Percentiles rank a stretch among this genome's conserved stretches.
Evolutionary conservation across 2,113 vertebrate species (phyloP).

Genomic region (Oncorhynchus masou): DNA sequence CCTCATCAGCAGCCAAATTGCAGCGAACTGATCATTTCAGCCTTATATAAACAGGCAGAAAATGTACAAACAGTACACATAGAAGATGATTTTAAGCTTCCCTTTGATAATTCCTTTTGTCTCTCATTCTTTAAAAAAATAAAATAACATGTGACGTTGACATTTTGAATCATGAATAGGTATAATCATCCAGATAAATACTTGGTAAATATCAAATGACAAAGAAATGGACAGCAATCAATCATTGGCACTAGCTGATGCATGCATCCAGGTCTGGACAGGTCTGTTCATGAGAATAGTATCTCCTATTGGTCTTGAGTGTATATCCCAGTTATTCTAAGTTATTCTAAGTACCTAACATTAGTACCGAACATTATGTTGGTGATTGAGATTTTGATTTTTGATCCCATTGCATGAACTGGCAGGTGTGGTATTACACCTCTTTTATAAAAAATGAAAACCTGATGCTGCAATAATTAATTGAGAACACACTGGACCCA

Average conservation of each 20-base stretch:
- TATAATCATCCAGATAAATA: constrained; percentile 10
- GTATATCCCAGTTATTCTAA: constrained; percentile 33
- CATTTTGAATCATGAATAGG: constrained; percentile 25
- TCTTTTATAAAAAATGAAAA: background rate
- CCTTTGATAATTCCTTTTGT: constrained; percentile 19
- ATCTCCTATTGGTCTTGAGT: no score
- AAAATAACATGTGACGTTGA: constrained; percentile 25
- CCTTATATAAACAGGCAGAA: constrained; percentile 30
- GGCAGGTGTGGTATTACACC: constrained; percentile 24
- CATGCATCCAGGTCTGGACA: constrained; percentile 55
- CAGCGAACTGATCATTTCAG: constrained; percentile 38
- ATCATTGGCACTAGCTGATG: constrained; percentile 32
- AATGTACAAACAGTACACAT: constrained; percentile 6
- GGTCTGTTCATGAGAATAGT: constrained; percentile 24
- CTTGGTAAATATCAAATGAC: constrained; percentile 33
- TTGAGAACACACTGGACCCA: constrained; percentile 29
- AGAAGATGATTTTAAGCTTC: background rate
- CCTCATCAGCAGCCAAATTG: constrained; percentile 30
- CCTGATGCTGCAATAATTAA: constrained; percentile 11
- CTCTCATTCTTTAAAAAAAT: constrained; percentile 4
- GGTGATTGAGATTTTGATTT: constrained; percentile 24
- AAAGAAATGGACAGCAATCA: constrained; percentile 25
- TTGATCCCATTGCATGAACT: constrained; percentile 55
- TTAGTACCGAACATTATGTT: constrained; percentile 54
- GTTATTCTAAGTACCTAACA: constrained; percentile 42